Evolutionary conservation across 2,888 invertebrate genomes (phyloP).

Genomic region (Oxytorus armatus): DNA sequence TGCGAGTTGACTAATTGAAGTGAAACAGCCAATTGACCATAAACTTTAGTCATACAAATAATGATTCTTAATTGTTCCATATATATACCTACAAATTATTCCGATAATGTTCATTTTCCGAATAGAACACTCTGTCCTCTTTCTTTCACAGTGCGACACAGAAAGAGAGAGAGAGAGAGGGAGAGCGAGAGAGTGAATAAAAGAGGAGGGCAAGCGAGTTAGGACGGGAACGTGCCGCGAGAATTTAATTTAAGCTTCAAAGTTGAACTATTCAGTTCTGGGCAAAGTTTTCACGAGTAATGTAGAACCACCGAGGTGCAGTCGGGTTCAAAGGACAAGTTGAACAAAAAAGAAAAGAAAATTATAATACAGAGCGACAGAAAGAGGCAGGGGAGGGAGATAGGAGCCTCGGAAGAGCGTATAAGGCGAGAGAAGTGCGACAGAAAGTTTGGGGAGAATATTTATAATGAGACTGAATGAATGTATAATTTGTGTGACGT

Average conservation of each 20-base stretch:
- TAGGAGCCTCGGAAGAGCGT: too few species aligned
- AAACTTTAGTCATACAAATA: slow-evolving; percentile 16
- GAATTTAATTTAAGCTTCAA: slow-evolving; percentile 61
- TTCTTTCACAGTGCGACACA: background rate
- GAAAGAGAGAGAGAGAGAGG: background rate
- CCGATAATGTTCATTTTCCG: slow-evolving; percentile 41
- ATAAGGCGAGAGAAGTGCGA: slow-evolving; percentile 38
- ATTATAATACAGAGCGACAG: slow-evolving; percentile 19
- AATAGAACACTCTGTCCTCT: background rate
- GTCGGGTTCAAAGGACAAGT: slow-evolving; percentile 53
- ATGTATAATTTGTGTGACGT: slow-evolving; percentile 31
- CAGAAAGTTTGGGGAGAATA: slow-evolving; percentile 33
- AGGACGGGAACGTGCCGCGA: slow-evolving; percentile 24
- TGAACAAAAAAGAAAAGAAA: slow-evolving; percentile 30
- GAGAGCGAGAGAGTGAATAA: slow-evolving; percentile 11
- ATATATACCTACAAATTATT: slow-evolving; percentile 41
- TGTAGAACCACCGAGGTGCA: slow-evolving; percentile 43
- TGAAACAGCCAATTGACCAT: slow-evolving; percentile 14
- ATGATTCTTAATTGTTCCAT: slow-evolving; percentile 43
- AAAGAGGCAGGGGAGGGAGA: too few species aligned
- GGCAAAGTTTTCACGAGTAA: slow-evolving; percentile 53
- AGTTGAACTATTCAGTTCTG: slow-evolving; percentile 55
- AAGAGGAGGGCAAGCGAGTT: background rate
- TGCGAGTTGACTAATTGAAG: background rate
- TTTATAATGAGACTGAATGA: slow-evolving; percentile 46